A percentile compares a stretch with the other conserved stretches of the same genome.
Conservation (phyloP, 2,888 invertebrate genomes). For the Octodonta nipae region DNA sequence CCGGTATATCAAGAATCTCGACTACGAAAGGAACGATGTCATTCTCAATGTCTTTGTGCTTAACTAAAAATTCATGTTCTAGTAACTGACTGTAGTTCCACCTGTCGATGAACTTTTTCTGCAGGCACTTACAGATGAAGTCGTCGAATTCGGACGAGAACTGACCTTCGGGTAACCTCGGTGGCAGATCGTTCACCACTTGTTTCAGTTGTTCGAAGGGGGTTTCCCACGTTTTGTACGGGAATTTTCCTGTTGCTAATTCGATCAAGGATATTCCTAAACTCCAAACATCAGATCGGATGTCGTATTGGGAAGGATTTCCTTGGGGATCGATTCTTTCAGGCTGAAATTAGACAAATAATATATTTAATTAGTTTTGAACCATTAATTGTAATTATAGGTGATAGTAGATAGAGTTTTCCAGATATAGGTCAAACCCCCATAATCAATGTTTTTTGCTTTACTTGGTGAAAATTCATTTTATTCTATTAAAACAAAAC, state of each 20-base stretch:
- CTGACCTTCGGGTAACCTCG: conserved; percentile 59
- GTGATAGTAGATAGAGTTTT: no score
- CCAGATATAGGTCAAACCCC: no score
- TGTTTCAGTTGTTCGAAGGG: conserved; percentile 97
- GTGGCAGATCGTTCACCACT: conserved; percentile 89
- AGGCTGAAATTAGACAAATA: no score
- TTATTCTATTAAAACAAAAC: no score
- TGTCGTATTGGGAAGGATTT: conserved; percentile 77
- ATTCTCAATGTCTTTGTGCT: conserved; percentile 57
- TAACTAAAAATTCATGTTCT: conserved; percentile 63
- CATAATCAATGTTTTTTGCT: no score
- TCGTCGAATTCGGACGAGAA: conserved; percentile 81
- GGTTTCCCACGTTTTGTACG: conserved; percentile 86
- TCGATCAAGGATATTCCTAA: conserved; percentile 94
- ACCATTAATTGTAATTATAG: no score
- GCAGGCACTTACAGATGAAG: conserved; percentile 48
- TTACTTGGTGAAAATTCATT: no score
- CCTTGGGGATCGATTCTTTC: conserved; percentile 92
- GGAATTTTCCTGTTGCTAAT: conserved; percentile 86
- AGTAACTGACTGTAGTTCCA: conserved; percentile 82
- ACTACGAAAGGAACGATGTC: conserved; percentile 72
- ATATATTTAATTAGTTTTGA: no score
- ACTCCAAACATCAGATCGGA: conserved; percentile 96
- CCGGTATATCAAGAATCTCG: conserved; percentile 60
- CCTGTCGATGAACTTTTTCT: conserved; percentile 56